Evolutionary conservation across 2,888 invertebrate genomes (phyloP).

Genomic region (Dasysyrphus albostriatus): DNA sequence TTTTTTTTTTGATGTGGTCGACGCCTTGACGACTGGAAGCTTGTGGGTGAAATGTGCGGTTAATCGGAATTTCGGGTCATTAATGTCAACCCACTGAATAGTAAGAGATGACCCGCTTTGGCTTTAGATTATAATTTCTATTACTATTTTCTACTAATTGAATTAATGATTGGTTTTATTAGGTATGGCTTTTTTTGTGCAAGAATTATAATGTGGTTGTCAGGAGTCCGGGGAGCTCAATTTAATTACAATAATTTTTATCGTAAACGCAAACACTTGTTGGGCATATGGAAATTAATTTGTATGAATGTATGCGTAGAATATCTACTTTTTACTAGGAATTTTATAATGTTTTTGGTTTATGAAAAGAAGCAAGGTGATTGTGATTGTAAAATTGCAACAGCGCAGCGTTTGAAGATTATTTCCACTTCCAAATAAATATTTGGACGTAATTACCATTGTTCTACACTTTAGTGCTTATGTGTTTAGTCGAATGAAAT

Average conservation of each 20-base stretch:
- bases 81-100: constrained; percentile 60
- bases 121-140: constrained; percentile 16
- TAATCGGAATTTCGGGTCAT: constrained; percentile 71
- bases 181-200: constrained; percentile 26
- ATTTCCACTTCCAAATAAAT: not conserved
- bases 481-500: too few relatives aligned
- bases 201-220: constrained; percentile 45
- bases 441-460: too few relatives aligned
- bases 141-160: constrained; percentile 47
- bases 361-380: not conserved
- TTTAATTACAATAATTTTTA: constrained; percentile 35
- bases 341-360: not conserved
- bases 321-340: not conserved
- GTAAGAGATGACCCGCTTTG: constrained; percentile 28
- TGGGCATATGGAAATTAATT: not conserved
- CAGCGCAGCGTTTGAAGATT: not conserved
- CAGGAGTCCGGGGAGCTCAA: constrained; percentile 21
- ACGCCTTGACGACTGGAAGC: constrained; percentile 16
- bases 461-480: too few relatives aligned
- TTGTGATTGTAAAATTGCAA: not conserved
- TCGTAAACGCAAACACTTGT: constrained; percentile 41
- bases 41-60: constrained; percentile 61
- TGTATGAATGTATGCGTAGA: not conserved
- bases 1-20: not conserved
- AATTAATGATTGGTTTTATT: constrained; percentile 52